Conservation (phyloP, 92 coral and sea anemone genomes). For the Meandrina meandrites region DNA sequence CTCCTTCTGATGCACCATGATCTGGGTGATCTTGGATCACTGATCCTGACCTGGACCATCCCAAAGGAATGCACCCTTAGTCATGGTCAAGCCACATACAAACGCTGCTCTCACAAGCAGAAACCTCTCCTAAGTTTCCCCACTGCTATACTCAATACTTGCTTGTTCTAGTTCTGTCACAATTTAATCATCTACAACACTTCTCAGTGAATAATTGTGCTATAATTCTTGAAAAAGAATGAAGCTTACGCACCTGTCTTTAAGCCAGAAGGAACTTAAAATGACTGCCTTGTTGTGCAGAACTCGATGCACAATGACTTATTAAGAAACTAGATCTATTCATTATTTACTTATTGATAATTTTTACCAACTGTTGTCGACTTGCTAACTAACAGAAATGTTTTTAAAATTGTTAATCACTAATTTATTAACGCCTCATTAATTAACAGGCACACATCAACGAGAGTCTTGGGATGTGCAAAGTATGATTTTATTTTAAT, state of each 20-base stretch:
- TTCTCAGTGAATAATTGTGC: not conserved
- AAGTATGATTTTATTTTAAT: constrained; percentile 29
- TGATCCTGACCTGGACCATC: too few species aligned
- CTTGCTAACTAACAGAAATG: not conserved
- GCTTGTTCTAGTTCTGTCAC: not conserved
- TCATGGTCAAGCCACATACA: too few species aligned
- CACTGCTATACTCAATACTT: too few species aligned
- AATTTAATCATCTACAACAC: not conserved
- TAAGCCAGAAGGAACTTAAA: not conserved
- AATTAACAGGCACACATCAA: constrained; percentile 28
- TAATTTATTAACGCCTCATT: constrained; percentile 17
- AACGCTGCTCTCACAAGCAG: too few species aligned
- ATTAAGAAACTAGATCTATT: too few species aligned
- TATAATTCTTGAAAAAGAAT: not conserved
- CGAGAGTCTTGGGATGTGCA: constrained; percentile 30
- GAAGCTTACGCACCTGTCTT: not conserved
- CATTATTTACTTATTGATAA: not conserved
- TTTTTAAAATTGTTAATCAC: not conserved
- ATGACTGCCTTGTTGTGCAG: not conserved
- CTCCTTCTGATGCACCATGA: too few species aligned
- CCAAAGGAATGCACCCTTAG: too few species aligned
- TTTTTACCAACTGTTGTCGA: not conserved
- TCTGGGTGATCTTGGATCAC: too few species aligned
- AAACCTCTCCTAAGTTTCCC: not conserved
- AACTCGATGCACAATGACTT: too few species aligned